Conservation (phyloP, 2,113 vertebrate species). For the Myotis davidii region DNA sequence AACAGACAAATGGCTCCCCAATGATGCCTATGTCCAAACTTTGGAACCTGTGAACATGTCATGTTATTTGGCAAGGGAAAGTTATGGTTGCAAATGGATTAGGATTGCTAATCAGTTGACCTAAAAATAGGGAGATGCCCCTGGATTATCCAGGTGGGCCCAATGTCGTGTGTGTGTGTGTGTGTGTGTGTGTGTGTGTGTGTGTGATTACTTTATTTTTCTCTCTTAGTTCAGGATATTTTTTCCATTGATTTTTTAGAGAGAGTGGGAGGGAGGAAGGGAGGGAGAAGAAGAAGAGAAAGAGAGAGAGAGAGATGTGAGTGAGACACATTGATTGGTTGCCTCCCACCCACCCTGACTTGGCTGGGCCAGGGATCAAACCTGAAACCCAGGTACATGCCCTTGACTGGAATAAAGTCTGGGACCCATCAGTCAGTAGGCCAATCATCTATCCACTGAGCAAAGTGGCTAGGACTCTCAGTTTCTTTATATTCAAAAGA, state of each 20-base stretch:
- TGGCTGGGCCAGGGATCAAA: too few relatives aligned
- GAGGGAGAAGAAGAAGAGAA: too few relatives aligned
- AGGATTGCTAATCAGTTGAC: background rate
- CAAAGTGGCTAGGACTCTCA: background rate
- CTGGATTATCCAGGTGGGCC: background rate
- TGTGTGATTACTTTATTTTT: background rate
- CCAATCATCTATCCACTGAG: too few relatives aligned
- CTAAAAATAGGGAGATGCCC: background rate
- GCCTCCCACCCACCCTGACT: too few relatives aligned
- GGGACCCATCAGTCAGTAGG: too few relatives aligned
- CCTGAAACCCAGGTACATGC: too few relatives aligned
- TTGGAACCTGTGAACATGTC: background rate
- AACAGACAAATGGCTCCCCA: background rate
- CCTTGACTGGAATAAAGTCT: too few relatives aligned
- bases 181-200: background rate
- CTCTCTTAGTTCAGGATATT: background rate
- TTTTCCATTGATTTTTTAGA: too few relatives aligned
- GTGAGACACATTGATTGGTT: too few relatives aligned
- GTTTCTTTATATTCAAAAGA: background rate
- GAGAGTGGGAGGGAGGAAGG: too few relatives aligned
- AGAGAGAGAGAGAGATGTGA: too few relatives aligned
- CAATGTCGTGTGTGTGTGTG: too few relatives aligned
- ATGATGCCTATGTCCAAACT: background rate
- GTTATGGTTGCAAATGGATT: background rate
- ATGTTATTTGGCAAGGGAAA: background rate